These are phyloP conservation scores for Catagonus wagneri DNA, from an alignment of 2,113 vertebrate species.

Conservation along the genomic window DNA sequence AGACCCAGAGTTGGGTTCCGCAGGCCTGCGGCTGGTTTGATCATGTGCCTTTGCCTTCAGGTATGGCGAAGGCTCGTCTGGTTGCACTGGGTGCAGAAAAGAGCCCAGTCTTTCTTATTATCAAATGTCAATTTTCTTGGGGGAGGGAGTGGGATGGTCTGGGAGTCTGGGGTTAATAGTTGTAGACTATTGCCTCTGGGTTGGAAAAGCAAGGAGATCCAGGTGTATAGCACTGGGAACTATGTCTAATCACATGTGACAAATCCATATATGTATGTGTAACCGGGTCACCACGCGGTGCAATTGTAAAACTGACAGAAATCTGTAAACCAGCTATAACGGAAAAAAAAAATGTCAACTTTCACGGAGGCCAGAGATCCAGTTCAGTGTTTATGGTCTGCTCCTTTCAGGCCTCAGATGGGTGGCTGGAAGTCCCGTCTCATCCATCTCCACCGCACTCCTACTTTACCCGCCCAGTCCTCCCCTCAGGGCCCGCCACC, in stretches of 20 bases:
- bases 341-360: rapidly evolving
- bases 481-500: background rate
- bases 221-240: too few relatives aligned
- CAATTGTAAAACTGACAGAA: too few relatives aligned
- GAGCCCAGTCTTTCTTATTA: background rate
- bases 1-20: background rate
- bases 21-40: background rate
- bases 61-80: background rate
- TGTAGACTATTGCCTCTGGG: too few relatives aligned
- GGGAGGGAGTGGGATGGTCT: too few relatives aligned
- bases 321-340: too few relatives aligned
- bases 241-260: too few relatives aligned
- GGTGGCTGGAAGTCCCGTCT: background rate
- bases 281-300: too few relatives aligned
- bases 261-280: too few relatives aligned
- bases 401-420: background rate
- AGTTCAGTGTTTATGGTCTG: background rate
- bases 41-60: background rate
- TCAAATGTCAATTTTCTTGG: rapidly evolving
- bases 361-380: rapidly evolving
- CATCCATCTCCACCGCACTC: background rate
- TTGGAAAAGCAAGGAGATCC: too few relatives aligned
- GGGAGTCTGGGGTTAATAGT: too few relatives aligned
- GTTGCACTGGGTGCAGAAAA: rapidly evolving
- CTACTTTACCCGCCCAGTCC: background rate